Conservation (phyloP, 2,888 invertebrate genomes). For the Mystacides longicornis region DNA sequence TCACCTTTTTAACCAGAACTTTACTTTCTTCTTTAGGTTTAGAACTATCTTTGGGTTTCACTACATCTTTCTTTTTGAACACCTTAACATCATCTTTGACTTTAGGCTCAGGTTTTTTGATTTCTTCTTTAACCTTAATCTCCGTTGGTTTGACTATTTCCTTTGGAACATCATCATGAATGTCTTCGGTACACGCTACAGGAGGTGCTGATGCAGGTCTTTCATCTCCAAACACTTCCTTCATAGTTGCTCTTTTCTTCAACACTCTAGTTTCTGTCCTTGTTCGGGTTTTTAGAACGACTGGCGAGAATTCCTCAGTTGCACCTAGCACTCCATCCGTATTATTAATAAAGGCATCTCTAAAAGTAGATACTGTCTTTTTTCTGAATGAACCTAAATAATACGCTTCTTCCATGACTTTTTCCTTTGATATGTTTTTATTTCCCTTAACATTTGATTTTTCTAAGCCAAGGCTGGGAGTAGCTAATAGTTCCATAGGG, state of each 20-base stretch:
- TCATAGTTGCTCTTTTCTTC: constrained; percentile 69
- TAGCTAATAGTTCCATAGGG: constrained; percentile 52
- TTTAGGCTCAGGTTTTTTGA: constrained; percentile 7
- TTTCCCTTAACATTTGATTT: constrained; percentile 37
- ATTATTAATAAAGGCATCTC: constrained; percentile 58
- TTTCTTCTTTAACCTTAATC: constrained; percentile 31
- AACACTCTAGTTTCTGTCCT: constrained; percentile 65
- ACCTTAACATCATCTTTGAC: constrained; percentile 4
- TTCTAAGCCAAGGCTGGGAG: constrained; percentile 52
- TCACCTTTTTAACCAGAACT: constrained; percentile 35
- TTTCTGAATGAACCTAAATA: constrained; percentile 59
- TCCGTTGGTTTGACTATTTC: constrained; percentile 26
- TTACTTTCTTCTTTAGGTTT: neutral
- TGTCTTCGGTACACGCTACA: constrained; percentile 50
- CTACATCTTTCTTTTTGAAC: constrained; percentile 4
- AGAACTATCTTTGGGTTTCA: neutral
- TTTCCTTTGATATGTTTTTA: constrained; percentile 42
- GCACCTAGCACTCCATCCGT: constrained; percentile 51
- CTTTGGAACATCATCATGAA: constrained; percentile 34
- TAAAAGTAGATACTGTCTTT: constrained; percentile 59
- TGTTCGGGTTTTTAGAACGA: constrained; percentile 66
- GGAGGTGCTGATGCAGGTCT: constrained; percentile 79
- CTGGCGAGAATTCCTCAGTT: constrained; percentile 58
- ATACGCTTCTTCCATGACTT: constrained; percentile 51
- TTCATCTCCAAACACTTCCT: constrained; percentile 72